A percentile compares a stretch with the other conserved stretches of the same genome.
phyloP scores from a whole-genome alignment of 1,140 invertebrate genomes.

The Zaprionus kolodkinae region DNA sequence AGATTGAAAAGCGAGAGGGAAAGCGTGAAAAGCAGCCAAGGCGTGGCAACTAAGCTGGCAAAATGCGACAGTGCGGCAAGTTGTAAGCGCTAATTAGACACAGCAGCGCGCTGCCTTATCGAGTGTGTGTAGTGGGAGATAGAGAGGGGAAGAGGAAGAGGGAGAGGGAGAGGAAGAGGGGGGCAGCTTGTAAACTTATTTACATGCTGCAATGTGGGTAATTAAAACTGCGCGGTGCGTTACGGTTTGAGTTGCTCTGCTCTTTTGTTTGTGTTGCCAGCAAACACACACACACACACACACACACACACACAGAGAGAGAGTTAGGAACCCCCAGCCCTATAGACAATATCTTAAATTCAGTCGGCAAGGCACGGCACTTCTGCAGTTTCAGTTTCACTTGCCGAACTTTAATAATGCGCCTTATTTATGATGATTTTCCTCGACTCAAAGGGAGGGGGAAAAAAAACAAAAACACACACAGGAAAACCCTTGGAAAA shows the following conservation, averaged over 20 bases:
- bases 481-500: background rate
- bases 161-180: background rate
- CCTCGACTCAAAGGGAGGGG: background rate
- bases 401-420: conserved; percentile 53
- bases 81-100: conserved; percentile 4
- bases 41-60: background rate
- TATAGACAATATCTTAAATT: background rate
- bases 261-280: conserved; percentile 64
- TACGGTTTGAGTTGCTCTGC: conserved; percentile 7
- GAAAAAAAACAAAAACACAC: background rate
- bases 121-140: background rate
- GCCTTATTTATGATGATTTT: conserved; percentile 43
- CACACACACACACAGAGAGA: background rate
- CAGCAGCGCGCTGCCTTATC: background rate
- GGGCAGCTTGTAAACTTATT: conserved; percentile 37
- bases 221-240: conserved; percentile 66
- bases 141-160: background rate
- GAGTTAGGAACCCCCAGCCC: background rate
- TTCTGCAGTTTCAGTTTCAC: conserved; percentile 36
- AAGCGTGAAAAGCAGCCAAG: conserved; percentile 3
- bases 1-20: background rate
- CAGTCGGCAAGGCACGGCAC: background rate
- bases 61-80: background rate
- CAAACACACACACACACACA: conserved; percentile 20
- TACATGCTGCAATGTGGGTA: conserved; percentile 76